Base-by-base conservation (phyloP, 2,888 invertebrate genomes). In the Heterodera filipjevi region DNA sequence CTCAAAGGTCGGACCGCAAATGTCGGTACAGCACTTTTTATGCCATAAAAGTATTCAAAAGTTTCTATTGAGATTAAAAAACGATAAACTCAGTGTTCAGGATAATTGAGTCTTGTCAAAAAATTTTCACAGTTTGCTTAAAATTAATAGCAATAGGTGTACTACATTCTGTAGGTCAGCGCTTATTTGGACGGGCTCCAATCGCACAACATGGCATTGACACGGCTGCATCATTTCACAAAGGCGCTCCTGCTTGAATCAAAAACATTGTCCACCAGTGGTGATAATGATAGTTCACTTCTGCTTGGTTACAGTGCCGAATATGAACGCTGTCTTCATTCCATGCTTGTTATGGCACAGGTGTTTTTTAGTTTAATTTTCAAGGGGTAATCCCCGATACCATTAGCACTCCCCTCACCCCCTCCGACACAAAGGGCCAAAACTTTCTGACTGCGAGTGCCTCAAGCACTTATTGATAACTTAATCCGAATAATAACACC, bases 321-420 rank as follows among this genome's bases (percentile, higher is more conserved):
- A 79, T 85, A 85, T n/a, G 83, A 86, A 73, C 71, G 86, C 49
- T 85, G 85, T 32, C 70, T 89, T 6, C 79, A 85, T 49, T 84
- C 88, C 16, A 77, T 88, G 16, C 81, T 89, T n/a, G 77, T 86
- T 30, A 88, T 88, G 87, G 77, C 86, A 12, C 87, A 89, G 80
- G 86, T 87, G 10, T 30, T 0, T 27, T 76, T 64, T 77, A 14
- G 22, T 53, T 14, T 66, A 33, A 33, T 22, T 35, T 49, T 39
- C 39, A 39, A 49, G n/a, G n/a, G n/a, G n/a, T n/a, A n/a, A n/a
- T n/a, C n/a, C n/a, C n/a, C n/a, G n/a, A n/a, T n/a, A n/a, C n/a
- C n/a, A n/a, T n/a, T n/a, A n/a, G n/a, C n/a, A n/a, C n/a, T n/a
- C n/a, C n/a, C n/a, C n/a, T n/a, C n/a, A n/a, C n/a, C n/a, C n/a